Percentiles rank a stretch among this genome's conserved stretches.
Evolutionary conservation across 2,113 vertebrate genomes (phyloP).

Genomic region (Phylloscopus trochilus): DNA sequence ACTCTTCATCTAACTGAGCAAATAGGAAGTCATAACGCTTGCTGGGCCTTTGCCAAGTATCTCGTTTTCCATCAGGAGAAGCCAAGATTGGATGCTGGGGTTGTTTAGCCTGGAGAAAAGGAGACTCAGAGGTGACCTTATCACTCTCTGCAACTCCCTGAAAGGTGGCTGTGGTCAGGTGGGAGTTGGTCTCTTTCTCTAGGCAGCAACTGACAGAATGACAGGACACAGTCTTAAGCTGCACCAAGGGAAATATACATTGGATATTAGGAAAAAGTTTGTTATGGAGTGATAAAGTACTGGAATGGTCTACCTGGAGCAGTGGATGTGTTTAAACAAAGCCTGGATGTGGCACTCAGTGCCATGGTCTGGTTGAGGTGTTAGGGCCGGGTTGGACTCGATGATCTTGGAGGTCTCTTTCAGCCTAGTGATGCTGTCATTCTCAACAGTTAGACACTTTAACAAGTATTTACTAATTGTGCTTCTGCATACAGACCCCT

Average conservation of each 20-base stretch:
- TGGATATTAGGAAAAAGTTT: not conserved
- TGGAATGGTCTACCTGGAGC: not conserved
- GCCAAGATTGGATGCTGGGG: not conserved
- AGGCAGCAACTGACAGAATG: not conserved
- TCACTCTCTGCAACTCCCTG: not conserved
- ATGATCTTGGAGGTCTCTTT: not conserved
- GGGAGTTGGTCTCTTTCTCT: not conserved
- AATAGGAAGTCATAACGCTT: rapidly evolving
- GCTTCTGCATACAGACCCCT: not conserved
- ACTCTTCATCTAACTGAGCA: not conserved
- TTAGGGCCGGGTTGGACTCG: not conserved
- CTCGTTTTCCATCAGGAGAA: not conserved
- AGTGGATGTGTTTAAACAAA: not conserved
- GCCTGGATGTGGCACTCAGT: not conserved
- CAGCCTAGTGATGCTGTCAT: not conserved
- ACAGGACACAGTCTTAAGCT: not conserved
- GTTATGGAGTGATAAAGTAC: not conserved
- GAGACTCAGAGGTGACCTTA: not conserved
- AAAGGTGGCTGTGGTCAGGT: not conserved
- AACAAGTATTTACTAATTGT: not conserved
- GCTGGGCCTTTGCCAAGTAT: not conserved
- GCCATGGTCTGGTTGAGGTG: not conserved
- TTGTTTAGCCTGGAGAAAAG: not conserved
- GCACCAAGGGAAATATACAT: not conserved
- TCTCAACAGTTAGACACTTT: not conserved